Evolutionary conservation across 2,113 vertebrate species (phyloP).

Genomic region (Cercocebus atys): DNA sequence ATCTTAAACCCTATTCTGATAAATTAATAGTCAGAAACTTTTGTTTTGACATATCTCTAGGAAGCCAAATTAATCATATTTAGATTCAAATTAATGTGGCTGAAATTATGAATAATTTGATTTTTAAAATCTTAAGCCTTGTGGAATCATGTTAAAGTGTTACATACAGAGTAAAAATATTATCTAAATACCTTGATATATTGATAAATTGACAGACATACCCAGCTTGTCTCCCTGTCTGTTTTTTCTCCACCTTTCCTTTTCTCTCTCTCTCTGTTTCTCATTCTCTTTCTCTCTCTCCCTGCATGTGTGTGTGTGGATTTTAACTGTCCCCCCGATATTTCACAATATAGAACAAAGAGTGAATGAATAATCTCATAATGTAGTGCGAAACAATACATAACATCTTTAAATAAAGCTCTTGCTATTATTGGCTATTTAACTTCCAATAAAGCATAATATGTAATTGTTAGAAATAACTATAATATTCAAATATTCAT

Average conservation of each 20-base stretch:
- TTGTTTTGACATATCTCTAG: background rate
- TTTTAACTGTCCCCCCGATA: background rate
- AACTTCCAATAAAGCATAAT: background rate
- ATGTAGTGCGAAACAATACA: background rate
- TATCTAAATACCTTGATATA: background rate
- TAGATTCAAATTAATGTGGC: background rate
- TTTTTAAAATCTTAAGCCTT: background rate
- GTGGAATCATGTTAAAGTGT: background rate
- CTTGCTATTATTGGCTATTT: background rate
- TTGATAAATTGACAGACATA: background rate
- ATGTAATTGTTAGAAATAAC: background rate
- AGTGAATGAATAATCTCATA: background rate
- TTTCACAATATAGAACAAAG: background rate
- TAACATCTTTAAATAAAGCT: background rate
- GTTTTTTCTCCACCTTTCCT: background rate
- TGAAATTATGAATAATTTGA: background rate
- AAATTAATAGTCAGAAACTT: background rate
- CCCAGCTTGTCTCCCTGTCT: background rate
- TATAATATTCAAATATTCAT: background rate
- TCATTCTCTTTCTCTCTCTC: background rate
- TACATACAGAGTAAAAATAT: background rate
- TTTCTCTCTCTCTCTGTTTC: background rate
- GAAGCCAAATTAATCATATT: background rate
- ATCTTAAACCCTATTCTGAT: background rate
- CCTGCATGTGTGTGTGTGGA: background rate